phyloP scores from a whole-genome alignment of 1,140 invertebrate genomes.

The Achroia grisella region DNA sequence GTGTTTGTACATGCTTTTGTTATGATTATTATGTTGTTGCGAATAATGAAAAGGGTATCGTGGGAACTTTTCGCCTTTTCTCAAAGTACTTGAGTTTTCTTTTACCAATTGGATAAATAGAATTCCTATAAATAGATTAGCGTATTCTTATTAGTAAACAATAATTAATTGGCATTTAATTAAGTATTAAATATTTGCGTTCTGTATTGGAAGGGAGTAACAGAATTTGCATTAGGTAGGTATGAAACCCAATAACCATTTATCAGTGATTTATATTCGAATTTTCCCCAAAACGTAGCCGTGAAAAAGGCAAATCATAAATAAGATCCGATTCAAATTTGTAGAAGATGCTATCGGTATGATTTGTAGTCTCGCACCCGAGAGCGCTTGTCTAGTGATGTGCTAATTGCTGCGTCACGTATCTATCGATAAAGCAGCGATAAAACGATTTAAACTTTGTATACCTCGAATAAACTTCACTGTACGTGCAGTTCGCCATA shows the following conservation, averaged over 20 bases:
- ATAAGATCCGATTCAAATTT: constrained; percentile 75
- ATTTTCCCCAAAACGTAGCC: constrained; percentile 68
- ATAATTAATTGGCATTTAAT: constrained; percentile 4
- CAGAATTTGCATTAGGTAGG: constrained; percentile 48
- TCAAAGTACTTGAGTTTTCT: constrained; percentile 15
- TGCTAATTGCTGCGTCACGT: constrained; percentile 55
- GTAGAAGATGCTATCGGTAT: constrained; percentile 73
- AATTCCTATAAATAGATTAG: too few relatives aligned
- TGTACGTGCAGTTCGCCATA: constrained; percentile 9
- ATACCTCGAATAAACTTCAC: constrained; percentile 7
- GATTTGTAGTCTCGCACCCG: constrained; percentile 72
- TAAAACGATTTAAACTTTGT: constrained; percentile 21
- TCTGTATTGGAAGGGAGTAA: constrained; percentile 16
- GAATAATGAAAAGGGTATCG: constrained; percentile 50
- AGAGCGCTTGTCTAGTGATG: constrained; percentile 63
- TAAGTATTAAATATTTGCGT: constrained; percentile 6
- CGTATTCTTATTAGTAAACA: constrained; percentile 1
- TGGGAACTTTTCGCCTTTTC: constrained; percentile 30
- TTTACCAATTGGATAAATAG: constrained; percentile 10
- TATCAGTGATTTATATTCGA: constrained; percentile 67
- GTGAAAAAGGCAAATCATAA: constrained; percentile 74
- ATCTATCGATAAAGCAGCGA: constrained; percentile 34
- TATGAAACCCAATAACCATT: constrained; percentile 54
- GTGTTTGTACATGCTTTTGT: constrained; percentile 66
- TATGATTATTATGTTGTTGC: constrained; percentile 69